Conservation (phyloP, 1,140 invertebrate genomes). For the Lordiphosa stackelbergi region DNA sequence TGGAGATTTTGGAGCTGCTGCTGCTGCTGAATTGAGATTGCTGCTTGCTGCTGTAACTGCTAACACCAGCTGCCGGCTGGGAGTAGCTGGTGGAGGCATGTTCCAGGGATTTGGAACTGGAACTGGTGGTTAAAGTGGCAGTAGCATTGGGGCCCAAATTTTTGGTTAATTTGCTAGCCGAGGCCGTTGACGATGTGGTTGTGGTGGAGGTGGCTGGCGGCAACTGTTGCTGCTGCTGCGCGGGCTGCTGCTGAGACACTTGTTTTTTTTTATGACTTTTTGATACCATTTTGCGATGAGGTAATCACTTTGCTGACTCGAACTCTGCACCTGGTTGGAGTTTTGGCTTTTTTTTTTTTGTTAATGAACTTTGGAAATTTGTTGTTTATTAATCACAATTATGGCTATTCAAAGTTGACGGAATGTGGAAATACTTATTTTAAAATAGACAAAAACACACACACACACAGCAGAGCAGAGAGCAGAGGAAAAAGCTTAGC, state of each 20-base stretch:
- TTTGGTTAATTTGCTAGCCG: conserved; percentile 60
- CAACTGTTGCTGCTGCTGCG: conserved; percentile 26
- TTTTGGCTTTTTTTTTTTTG: conserved; percentile 25
- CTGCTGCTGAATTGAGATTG: conserved; percentile 50
- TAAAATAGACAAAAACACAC: conserved; percentile 50
- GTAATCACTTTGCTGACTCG: conserved; percentile 57
- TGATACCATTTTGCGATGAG: conserved; percentile 75
- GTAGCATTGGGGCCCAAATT: conserved; percentile 56
- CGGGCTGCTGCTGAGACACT: conserved; percentile 46
- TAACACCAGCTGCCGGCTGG: conserved; percentile 26
- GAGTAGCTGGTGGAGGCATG: conserved; percentile 39
- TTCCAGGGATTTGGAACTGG: conserved; percentile 56
- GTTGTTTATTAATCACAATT: conserved; percentile 65
- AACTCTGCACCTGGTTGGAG: conserved; percentile 28
- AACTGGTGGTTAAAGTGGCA: conserved; percentile 55
- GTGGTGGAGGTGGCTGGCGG: conserved; percentile 58
- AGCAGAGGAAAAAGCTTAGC: conserved; percentile 52
- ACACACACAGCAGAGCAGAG: conserved; percentile 28
- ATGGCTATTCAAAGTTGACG: conserved; percentile 36
- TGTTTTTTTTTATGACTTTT: conserved; percentile 75
- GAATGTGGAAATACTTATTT: conserved; percentile 74
- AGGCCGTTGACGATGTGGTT: conserved; percentile 59
- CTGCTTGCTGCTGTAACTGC: conserved; percentile 47
- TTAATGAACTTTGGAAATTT: conserved; percentile 14
- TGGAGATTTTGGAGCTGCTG: conserved; percentile 44